phyloP scores from a whole-genome alignment of 1,140 invertebrate species.

The Zaprionus ornatus region DNA sequence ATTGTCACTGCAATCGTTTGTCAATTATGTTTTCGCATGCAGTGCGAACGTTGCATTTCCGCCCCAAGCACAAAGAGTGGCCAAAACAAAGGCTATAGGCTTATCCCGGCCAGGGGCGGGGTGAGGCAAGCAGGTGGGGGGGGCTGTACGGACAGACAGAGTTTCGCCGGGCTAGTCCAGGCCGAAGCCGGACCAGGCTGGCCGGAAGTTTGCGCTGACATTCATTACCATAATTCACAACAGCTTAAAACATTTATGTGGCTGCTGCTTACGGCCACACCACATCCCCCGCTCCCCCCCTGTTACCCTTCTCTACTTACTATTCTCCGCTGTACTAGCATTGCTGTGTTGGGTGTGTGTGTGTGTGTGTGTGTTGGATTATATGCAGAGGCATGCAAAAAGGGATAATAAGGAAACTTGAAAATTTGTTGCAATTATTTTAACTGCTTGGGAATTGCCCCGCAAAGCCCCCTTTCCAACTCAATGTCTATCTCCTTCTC shows the following conservation, averaged over 20 bases:
- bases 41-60: slow-evolving; percentile 70
- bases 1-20: slow-evolving; percentile 63
- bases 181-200: slow-evolving; percentile 18
- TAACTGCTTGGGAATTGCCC: slow-evolving; percentile 71
- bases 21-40: slow-evolving; percentile 74
- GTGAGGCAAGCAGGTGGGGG: background rate
- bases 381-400: slow-evolving; percentile 56
- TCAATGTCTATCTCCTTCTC: background rate
- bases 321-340: background rate
- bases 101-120: background rate
- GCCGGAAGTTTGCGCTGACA: slow-evolving; percentile 78
- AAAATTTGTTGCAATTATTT: slow-evolving; percentile 82
- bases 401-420: slow-evolving; percentile 73
- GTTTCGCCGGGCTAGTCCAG: background rate
- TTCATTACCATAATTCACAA: slow-evolving; percentile 82
- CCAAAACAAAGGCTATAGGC: slow-evolving; percentile 52
- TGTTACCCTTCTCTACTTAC: too few relatives aligned
- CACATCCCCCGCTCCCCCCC: background rate
- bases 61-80: slow-evolving; percentile 33
- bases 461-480: background rate
- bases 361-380: slow-evolving; percentile 55
- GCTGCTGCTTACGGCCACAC: slow-evolving; percentile 53
- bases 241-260: slow-evolving; percentile 82
- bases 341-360: slow-evolving; percentile 2
- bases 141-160: slow-evolving; percentile 14